Percentiles rank a stretch among this genome's conserved stretches.
Evolutionary conservation across 2,797 vertebrate species (phyloP).

Genomic region (Melanotaenia trifasciata): DNA sequence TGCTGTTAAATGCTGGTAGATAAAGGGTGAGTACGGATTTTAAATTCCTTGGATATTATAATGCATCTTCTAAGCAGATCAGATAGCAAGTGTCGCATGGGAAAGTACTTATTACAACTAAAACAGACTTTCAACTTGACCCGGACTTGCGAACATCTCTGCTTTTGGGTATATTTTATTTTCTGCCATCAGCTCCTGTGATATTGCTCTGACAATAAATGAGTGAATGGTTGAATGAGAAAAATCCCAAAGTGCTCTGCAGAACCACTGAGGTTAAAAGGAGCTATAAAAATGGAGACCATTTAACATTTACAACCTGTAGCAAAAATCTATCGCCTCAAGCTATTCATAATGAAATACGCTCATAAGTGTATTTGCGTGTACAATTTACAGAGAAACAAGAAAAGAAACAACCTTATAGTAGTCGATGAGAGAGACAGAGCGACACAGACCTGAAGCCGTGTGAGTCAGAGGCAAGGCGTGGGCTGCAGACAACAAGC

Average conservation of each 20-base stretch:
- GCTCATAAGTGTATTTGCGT: neutral
- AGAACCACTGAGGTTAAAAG: neutral
- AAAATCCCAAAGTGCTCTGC: neutral
- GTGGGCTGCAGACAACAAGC: slow-evolving; percentile 55
- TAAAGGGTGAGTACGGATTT: no score
- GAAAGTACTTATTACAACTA: no score
- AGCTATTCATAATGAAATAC: slow-evolving; percentile 6
- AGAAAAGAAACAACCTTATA: slow-evolving; percentile 13
- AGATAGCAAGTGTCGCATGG: no score
- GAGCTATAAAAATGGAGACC: neutral
- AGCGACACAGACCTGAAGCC: slow-evolving; percentile 42
- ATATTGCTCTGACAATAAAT: neutral
- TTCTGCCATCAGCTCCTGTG: slow-evolving; percentile 8
- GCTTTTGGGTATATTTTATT: slow-evolving; percentile 1
- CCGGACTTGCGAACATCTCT: no score
- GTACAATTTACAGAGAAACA: neutral
- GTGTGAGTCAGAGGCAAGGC: slow-evolving; percentile 66
- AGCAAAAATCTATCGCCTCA: slow-evolving; percentile 9
- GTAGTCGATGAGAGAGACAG: slow-evolving; percentile 8
- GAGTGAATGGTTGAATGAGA: neutral
- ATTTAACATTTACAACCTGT: slow-evolving; percentile 24
- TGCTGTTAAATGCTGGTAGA: no score
- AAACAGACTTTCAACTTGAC: no score
- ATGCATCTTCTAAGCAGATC: no score
- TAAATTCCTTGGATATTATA: no score